Evolutionary conservation across 2,113 vertebrate species (phyloP).

Genomic region (Ictalurus punctatus): DNA sequence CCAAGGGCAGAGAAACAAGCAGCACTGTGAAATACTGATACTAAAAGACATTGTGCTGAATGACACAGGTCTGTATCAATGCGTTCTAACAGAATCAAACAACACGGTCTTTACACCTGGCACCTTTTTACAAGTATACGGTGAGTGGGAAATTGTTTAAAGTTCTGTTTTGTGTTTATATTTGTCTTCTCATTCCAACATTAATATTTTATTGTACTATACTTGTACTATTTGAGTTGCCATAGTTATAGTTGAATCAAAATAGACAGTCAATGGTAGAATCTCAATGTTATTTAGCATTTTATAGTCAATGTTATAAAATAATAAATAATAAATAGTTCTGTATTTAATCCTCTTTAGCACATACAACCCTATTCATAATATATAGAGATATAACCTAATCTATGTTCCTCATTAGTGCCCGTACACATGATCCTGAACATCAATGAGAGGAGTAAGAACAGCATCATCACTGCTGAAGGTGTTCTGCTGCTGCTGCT

Average conservation of each 20-base stretch:
- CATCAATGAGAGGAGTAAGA: constrained; percentile 68
- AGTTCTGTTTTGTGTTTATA: neutral
- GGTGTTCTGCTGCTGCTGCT: constrained; percentile 69
- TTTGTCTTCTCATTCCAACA: neutral
- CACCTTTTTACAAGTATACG: constrained; percentile 72
- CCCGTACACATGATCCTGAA: constrained; percentile 62
- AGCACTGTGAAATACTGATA: constrained; percentile 32
- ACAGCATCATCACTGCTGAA: constrained; percentile 70
- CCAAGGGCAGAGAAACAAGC: rapidly evolving
- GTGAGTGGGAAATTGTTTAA: constrained; percentile 60
- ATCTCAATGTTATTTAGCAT: neutral
- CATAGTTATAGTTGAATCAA: neutral
- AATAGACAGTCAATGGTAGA: neutral
- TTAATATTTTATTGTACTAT: neutral
- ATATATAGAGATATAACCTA: neutral
- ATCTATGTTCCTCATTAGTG: constrained; percentile 51
- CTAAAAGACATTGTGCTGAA: neutral
- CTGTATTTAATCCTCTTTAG: neutral
- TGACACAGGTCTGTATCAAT: constrained; percentile 67
- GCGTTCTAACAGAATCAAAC: neutral
- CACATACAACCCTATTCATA: neutral
- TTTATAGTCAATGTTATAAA: neutral
- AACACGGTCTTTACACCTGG: constrained; percentile 40
- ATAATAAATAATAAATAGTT: neutral
- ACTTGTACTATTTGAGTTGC: neutral